Evolutionary conservation across 2,888 invertebrate species (phyloP).

Genomic region (Mallateleia sp.): DNA sequence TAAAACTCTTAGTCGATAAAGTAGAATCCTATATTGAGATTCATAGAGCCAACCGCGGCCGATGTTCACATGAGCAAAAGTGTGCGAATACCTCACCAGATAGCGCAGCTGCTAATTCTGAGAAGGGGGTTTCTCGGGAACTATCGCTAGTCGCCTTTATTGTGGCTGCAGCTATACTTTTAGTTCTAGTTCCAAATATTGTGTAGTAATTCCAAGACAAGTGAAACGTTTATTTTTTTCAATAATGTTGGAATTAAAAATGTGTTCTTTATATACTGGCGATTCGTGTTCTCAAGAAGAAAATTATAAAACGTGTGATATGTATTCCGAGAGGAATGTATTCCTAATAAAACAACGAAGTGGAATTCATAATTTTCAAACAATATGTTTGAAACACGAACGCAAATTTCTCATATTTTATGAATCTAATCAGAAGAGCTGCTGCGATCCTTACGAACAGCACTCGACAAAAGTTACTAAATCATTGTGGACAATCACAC

Average conservation of each 20-base stretch:
- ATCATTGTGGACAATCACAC: constrained; percentile 30
- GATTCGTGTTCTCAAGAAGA: constrained; percentile 42
- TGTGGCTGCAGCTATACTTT: too few species aligned
- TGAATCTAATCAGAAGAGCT: constrained; percentile 3
- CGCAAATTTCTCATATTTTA: constrained; percentile 3
- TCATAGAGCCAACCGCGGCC: too few species aligned
- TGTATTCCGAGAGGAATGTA: constrained; percentile 10
- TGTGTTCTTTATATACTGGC: constrained; percentile 14
- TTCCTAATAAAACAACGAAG: constrained; percentile 30
- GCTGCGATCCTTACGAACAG: constrained; percentile 15
- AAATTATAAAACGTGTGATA: constrained; percentile 25
- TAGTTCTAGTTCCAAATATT: too few species aligned
- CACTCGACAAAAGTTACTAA: not conserved
- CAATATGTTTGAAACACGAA: constrained; percentile 12
- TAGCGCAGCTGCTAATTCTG: too few species aligned
- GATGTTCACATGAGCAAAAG: too few species aligned
- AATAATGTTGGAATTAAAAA: not conserved
- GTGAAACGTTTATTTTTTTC: too few species aligned
- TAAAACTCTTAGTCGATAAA: not conserved
- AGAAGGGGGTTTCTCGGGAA: too few species aligned
- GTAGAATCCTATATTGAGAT: too few species aligned
- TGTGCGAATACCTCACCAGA: too few species aligned
- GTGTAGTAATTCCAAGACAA: too few species aligned
- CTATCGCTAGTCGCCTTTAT: too few species aligned
- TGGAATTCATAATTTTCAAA: constrained; percentile 26